These are phyloP conservation scores for Notiomystis cincta DNA, from an alignment of 2,113 vertebrate genomes.

Conservation along the genomic window DNA sequence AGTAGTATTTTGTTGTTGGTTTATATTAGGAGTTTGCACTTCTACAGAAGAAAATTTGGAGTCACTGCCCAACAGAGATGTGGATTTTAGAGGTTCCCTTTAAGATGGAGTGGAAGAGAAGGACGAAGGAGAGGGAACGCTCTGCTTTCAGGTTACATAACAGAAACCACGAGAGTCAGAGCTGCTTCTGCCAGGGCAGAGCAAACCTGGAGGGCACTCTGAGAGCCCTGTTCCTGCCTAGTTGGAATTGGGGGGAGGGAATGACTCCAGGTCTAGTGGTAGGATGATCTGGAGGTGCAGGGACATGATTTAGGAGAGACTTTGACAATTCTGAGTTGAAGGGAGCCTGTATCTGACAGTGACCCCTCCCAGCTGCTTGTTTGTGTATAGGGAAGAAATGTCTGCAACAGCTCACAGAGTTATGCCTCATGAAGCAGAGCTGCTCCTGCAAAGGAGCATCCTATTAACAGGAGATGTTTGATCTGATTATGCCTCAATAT, in stretches of 20 bases:
- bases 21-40: background rate
- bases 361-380: background rate
- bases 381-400: background rate
- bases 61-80: background rate
- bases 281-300: background rate
- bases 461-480: conserved; percentile 37
- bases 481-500: background rate
- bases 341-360: background rate
- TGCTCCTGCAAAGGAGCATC: conserved; percentile 7
- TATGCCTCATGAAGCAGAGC: background rate
- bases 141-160: background rate
- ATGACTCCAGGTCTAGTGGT: background rate
- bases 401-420: conserved; percentile 4
- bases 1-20: background rate
- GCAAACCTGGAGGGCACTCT: background rate
- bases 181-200: background rate
- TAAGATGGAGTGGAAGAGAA: background rate
- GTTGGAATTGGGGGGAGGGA: background rate
- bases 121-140: background rate
- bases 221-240: background rate
- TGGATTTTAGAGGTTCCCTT: background rate
- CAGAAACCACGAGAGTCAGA: background rate
- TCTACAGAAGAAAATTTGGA: background rate
- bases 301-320: background rate
- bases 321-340: background rate